Base-by-base conservation (phyloP, 1,140 invertebrate genomes). In the Eupeodes corollae region DNA sequence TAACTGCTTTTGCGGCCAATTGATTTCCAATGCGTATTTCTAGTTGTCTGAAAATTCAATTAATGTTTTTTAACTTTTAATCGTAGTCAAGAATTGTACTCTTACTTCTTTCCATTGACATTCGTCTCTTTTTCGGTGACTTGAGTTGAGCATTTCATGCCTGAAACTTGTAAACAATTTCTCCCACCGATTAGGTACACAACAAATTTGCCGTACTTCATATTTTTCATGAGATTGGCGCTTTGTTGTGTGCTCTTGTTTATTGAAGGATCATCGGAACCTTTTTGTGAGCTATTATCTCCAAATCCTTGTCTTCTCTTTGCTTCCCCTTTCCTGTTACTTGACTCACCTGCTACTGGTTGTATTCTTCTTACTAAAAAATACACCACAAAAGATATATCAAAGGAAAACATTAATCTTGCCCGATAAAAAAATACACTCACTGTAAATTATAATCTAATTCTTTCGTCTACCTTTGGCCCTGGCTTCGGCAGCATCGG, bases 401-500 rank as follows among this genome's bases (percentile, higher is more conserved):
- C 21, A 26, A 26, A 26, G 3, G 21, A 26, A 26, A 26, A 26
- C 21, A 26, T 26, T 26, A n/a, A n/a, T n/a, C n/a, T n/a, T n/a
- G n/a, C n/a, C n/a, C 12, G 12, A 50, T 35, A 14, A 14, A 15
- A 40, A n/a, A 10, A 26, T 8, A 42, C 34, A 47, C 49, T 44
- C 44, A 45, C 30, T 44, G 37, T 42, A 32, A 48, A 73, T 68
- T 71, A 61, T 5, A 26, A 26, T 26, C 8, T 26, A 26, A 26
- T 64, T 71, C 52, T 62, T 71, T 14, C 61, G 54, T 73, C 69
- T 78, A 76, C 75, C 75, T 76, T 76, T 77, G 54, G 61, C 79
- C 69, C 85, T 82, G 46, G 79, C 76, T 67, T 80, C 82, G 2
- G 83, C 82, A 16, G 85, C 86, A 57, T 85, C 81, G 16, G 83